A percentile compares a stretch with the other conserved stretches of the same genome.
phyloP scores from a whole-genome alignment of 2,797 vertebrate genomes.

The Amazona ochrocephala region DNA sequence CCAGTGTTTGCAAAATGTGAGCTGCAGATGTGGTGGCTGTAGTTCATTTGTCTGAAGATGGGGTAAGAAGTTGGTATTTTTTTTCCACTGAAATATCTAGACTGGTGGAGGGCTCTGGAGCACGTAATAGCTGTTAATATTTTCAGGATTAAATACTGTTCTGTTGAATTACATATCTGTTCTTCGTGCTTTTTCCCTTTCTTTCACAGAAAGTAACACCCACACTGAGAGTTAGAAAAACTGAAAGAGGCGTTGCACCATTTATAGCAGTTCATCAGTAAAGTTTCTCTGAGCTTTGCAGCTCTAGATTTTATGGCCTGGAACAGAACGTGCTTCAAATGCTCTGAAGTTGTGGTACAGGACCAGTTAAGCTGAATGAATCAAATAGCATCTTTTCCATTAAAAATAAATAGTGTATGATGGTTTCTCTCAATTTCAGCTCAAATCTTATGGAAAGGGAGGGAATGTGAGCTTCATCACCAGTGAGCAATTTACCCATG shows the following conservation, averaged over 20 bases:
- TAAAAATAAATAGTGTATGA: neutral
- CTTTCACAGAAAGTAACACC: slow-evolving; percentile 42
- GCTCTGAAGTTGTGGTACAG: neutral
- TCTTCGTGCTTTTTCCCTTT: slow-evolving; percentile 20
- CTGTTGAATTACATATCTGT: slow-evolving; percentile 16
- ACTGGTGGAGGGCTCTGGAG: neutral
- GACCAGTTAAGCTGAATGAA: neutral
- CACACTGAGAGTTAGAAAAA: slow-evolving; percentile 26
- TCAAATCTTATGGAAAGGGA: neutral
- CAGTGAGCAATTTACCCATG: neutral
- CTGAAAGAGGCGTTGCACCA: slow-evolving; percentile 33
- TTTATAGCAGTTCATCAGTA: slow-evolving; percentile 44
- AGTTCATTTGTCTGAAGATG: neutral
- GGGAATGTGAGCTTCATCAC: neutral
- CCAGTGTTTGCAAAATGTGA: neutral
- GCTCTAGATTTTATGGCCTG: neutral
- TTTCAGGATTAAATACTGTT: neutral
- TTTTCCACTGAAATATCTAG: neutral
- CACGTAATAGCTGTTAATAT: neutral
- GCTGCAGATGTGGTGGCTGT: neutral
- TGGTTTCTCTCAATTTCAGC: neutral
- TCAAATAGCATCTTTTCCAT: neutral
- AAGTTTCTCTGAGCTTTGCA: slow-evolving; percentile 32
- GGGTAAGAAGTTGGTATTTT: neutral
- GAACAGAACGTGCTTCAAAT: neutral